phyloP scores from a whole-genome alignment of 1,140 invertebrate genomes.

The Drosophila jambulina region DNA sequence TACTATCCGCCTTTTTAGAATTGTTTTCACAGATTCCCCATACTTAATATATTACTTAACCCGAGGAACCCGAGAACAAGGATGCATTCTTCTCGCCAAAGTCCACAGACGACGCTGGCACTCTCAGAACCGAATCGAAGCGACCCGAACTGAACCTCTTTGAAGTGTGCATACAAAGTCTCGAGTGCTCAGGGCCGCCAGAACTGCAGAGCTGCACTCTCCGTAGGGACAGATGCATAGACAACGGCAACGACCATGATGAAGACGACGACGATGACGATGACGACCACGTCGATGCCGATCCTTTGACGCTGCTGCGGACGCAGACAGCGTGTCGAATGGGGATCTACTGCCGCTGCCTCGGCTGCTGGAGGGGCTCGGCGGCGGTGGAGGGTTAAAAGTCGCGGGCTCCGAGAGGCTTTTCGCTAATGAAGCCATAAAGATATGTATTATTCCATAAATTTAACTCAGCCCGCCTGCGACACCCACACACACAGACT shows the following conservation, averaged over 20 bases:
- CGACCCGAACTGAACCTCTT: constrained; percentile 70
- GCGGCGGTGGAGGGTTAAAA: constrained; percentile 9
- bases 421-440: constrained; percentile 83
- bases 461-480: constrained; percentile 61
- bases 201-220: constrained; percentile 48
- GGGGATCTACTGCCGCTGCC: constrained; percentile 21
- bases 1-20: background rate
- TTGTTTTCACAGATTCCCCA: background rate
- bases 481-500: constrained; percentile 64
- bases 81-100: constrained; percentile 8
- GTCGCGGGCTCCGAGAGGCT: constrained; percentile 36
- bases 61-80: background rate
- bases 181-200: constrained; percentile 62
- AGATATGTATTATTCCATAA: constrained; percentile 84
- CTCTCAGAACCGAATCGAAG: constrained; percentile 23
- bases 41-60: background rate
- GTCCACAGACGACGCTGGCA: constrained; percentile 1
- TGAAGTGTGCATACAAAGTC: constrained; percentile 73
- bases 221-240: constrained; percentile 58
- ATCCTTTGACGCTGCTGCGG: constrained; percentile 71
- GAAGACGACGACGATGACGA: constrained; percentile 35
- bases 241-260: constrained; percentile 39
- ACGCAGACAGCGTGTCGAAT: constrained; percentile 81
- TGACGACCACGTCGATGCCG: constrained; percentile 68
- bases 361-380: background rate